Percentiles rank a stretch among this genome's conserved stretches.
These are phyloP conservation scores for Drosophila macrospina DNA, from an alignment of 2,888 invertebrate genomes.

Conservation along the genomic window DNA sequence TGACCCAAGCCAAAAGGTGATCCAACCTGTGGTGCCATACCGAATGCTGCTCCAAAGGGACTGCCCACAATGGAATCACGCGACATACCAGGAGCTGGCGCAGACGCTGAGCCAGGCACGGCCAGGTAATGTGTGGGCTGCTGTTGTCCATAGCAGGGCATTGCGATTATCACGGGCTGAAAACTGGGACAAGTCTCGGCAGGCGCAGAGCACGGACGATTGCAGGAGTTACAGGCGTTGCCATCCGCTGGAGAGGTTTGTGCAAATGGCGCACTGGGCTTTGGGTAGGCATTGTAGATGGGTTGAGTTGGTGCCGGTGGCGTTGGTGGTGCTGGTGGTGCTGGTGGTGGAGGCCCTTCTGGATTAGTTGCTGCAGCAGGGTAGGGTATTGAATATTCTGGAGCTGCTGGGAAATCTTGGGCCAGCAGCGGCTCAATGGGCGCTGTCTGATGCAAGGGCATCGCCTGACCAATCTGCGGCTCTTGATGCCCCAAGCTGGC, in stretches of 20 bases:
- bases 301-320: slow-evolving; percentile 15
- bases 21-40: slow-evolving; percentile 9
- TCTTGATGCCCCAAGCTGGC: slow-evolving; percentile 43
- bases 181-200: slow-evolving; percentile 63
- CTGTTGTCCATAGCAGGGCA: slow-evolving; percentile 74
- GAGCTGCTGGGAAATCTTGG: slow-evolving; percentile 10
- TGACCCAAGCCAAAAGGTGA: slow-evolving; percentile 29
- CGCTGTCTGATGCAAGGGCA: slow-evolving; percentile 7
- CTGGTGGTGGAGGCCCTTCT: not conserved
- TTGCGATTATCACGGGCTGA: slow-evolving; percentile 76
- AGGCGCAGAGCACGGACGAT: slow-evolving; percentile 39
- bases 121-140: slow-evolving; percentile 59
- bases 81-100: not conserved
- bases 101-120: slow-evolving; percentile 25
- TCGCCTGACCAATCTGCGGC: slow-evolving; percentile 29
- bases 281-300: slow-evolving; percentile 10
- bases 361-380: slow-evolving; percentile 2
- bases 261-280: not conserved
- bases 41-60: slow-evolving; percentile 32
- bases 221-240: slow-evolving; percentile 44
- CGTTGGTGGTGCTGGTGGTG: slow-evolving; percentile 9
- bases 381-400: slow-evolving; percentile 11
- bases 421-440: slow-evolving; percentile 18
- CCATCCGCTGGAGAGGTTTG: slow-evolving; percentile 10
- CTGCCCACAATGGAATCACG: slow-evolving; percentile 26